Base-by-base conservation (phyloP, 2,888 invertebrate species). In the Alloplasta piceator region DNA sequence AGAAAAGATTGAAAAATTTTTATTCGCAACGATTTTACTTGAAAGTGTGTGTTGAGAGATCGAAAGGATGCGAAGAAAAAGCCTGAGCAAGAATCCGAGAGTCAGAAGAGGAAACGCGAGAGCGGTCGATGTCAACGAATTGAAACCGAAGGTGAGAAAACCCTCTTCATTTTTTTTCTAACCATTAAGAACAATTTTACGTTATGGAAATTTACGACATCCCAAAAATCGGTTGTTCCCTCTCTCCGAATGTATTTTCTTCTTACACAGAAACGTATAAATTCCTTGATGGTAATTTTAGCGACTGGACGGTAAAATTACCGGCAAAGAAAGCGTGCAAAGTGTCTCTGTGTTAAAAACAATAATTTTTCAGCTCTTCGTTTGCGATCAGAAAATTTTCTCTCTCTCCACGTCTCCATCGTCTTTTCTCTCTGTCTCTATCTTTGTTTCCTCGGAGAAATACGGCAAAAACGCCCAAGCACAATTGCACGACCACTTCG, bases 401-500 rank as follows among this genome's bases (percentile, higher is more conserved):
- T 63, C 7, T 70, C 12, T 67, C 50, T 73, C 14, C 67, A 12
- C 60, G 14, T 64, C 41, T 77, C 39, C 56, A 39, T 55, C 5
- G n/a, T 56, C 41, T 12, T 38, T 55, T 58, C 6, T 71, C 39
- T 41, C 16, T 77, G 41, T 43, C 50, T 52, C 26, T 36, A 38
- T 26, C 41, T 46, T 36, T 61, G 16, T 43, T 41, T 50, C 48
- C 38, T 52, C 36, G 43, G 36, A n/a, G 6, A 39, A 50, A 74
- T n/a, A 64, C 16, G 16, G 58, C 63, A 74, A 78, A 48, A 61
- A 90, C 85, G 86, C 86, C 84, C 87, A 86, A 87, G 90, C 90
- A 91, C 90, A 80, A 75, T 89, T 89, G 90, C 91, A 91, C 90
- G 84, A 84, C 86, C 86, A 88, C 87, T 73, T 85, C 86, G 87